Conservation (phyloP, 2,888 invertebrate species). For the Crepidodera aurea region DNA sequence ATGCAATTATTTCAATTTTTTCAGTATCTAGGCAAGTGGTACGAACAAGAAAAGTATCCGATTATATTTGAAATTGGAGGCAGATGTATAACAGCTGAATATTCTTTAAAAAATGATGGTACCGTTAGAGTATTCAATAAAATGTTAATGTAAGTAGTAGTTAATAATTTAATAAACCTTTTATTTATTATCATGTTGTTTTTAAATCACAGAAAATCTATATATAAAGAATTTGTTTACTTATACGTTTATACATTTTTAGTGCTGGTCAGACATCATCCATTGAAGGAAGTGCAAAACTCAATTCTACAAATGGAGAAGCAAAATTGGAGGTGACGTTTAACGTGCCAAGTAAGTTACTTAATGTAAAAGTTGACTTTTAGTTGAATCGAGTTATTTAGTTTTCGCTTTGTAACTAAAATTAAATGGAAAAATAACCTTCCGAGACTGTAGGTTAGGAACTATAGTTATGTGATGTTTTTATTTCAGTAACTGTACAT, state of each 20-base stretch:
- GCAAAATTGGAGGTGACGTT: constrained; percentile 72
- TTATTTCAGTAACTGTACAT: constrained; percentile 61
- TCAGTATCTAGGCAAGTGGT: constrained; percentile 29
- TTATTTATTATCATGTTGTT: background rate
- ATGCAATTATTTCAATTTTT: no score
- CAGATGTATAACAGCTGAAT: constrained; percentile 28
- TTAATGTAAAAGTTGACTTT: background rate
- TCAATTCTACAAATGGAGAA: constrained; percentile 64
- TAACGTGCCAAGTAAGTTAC: constrained; percentile 65
- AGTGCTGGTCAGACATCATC: constrained; percentile 67
- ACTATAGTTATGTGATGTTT: no score
- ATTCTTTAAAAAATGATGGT: constrained; percentile 20
- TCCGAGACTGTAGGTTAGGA: no score
- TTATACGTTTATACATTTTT: constrained; percentile 61
- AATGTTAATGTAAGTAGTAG: constrained; percentile 14
- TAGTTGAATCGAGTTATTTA: background rate
- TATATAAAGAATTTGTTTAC: constrained; percentile 69
- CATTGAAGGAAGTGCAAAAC: constrained; percentile 67
- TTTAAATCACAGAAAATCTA: constrained; percentile 65
- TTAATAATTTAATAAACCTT: background rate
- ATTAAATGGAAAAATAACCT: background rate
- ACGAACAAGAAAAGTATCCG: constrained; percentile 25
- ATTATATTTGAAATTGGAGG: constrained; percentile 22
- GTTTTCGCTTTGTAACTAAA: background rate
- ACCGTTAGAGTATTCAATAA: constrained; percentile 20